Conservation (phyloP, 2,888 invertebrate genomes). For the Cryptus viduatorius region DNA sequence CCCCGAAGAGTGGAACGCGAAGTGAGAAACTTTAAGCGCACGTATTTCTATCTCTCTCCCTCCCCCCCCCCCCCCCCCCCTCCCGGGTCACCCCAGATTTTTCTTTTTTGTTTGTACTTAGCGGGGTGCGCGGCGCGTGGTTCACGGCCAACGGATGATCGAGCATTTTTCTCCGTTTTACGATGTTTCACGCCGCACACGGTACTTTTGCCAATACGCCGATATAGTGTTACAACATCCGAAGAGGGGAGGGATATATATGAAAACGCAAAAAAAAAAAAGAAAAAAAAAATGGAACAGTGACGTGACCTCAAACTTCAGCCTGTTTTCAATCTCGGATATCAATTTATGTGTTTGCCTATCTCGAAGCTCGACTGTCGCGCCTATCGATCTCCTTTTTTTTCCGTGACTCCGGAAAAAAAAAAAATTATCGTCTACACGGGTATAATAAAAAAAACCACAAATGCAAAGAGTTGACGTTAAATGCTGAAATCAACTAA, state of each 20-base stretch:
- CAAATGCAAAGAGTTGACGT: neutral
- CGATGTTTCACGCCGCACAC: constrained; percentile 62
- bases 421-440: neutral
- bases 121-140: constrained; percentile 68
- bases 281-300: constrained; percentile 46
- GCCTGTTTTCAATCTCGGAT: constrained; percentile 40
- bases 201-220: constrained; percentile 55
- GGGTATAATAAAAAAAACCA: neutral
- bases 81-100: constrained; percentile 43
- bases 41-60: constrained; percentile 43
- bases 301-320: constrained; percentile 49
- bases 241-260: constrained; percentile 28
- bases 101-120: constrained; percentile 70
- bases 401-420: neutral
- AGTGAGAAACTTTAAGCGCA: constrained; percentile 57
- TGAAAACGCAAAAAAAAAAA: constrained; percentile 17
- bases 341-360: constrained; percentile 49
- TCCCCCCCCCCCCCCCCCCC: neutral
- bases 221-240: constrained; percentile 24
- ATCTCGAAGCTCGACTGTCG: neutral
- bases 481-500: neutral
- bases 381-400: neutral
- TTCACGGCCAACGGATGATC: constrained; percentile 67
- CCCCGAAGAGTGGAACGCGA: constrained; percentile 25
- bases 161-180: constrained; percentile 69